Base-by-base conservation (phyloP, 2,888 invertebrate species). In the Chloromyia formosa region DNA sequence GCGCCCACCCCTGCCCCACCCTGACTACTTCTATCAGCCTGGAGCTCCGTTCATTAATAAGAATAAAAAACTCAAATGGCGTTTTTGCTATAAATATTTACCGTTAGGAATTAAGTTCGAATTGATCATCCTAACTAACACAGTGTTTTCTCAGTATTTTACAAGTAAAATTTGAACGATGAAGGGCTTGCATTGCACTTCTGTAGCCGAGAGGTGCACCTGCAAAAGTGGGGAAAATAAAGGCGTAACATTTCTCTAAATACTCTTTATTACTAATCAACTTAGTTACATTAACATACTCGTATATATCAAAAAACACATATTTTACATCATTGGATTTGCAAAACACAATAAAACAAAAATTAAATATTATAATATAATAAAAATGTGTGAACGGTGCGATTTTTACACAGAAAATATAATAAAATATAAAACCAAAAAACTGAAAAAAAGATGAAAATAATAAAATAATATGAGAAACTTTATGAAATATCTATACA, bases 301-400 rank as follows among this genome's bases (percentile, higher is more conserved):
- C n/a, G n/a, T n/a, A n/a, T 4, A 35, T 27, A 61, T 22, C 1
- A 27, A 23, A 42, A 61, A 27, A 27, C 12, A 27, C 16, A 64
- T 71, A 71, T 58, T 56, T 58, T 71, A 71, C 71, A 71, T 71
- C 71, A 71, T 71, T 71, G 58, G 58, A 71, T 54, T 35, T 66
- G 66, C 22, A 66, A 42, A 66, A 45, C 18, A 16, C 2, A 66
- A 66, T 49, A 66, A 66, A 66, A 66, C 66, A 22, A 66, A 35
- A 35, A 42, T 66, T 66, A 66, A 66, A 66, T 66, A 66, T 66
- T n/a, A 49, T 49, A 49, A 7, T 7, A 49, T n/a, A n/a, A 49
- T 49, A 49, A 49, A 42, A 49, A 49, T 49, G 49, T 7, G 49
- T n/a, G 49, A n/a, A 49, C 1, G 49, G 27, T 35, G 27, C 7